Evolutionary conservation across 2,113 vertebrate genomes (phyloP).

Genomic region (Herpetotheres cachinnans): DNA sequence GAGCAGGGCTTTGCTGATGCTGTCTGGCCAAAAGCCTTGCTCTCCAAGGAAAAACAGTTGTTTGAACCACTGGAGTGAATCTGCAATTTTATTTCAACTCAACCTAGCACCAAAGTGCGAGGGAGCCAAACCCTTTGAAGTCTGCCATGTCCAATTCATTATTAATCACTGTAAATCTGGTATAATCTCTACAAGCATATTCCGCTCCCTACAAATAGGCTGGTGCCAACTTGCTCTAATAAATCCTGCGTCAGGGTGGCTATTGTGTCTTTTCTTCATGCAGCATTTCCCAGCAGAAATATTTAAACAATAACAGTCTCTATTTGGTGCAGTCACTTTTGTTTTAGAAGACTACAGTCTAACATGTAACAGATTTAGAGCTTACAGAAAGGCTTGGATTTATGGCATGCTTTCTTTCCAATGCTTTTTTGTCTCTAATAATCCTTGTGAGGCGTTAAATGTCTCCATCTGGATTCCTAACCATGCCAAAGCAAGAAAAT

Average conservation of each 20-base stretch:
- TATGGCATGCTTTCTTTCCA: background rate
- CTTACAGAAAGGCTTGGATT: background rate
- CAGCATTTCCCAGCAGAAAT: constrained; percentile 66
- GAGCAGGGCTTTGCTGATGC: fast-evolving
- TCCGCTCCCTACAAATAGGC: constrained; percentile 56
- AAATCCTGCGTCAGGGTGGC: constrained; percentile 53
- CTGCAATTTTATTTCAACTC: background rate
- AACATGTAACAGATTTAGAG: constrained; percentile 19
- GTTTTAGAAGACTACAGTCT: constrained; percentile 23
- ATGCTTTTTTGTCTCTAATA: background rate
- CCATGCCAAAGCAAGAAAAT: background rate
- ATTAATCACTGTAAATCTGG: constrained; percentile 74
- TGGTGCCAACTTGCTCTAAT: constrained; percentile 52
- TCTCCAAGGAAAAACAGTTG: background rate
- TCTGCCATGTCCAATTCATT: constrained; percentile 39
- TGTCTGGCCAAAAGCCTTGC: background rate
- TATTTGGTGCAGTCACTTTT: constrained; percentile 51
- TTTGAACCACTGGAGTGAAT: background rate
- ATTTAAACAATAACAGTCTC: constrained; percentile 62
- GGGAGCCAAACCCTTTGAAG: background rate
- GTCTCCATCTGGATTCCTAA: background rate
- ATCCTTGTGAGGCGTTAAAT: background rate
- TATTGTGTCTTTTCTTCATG: constrained; percentile 30
- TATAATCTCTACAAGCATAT: constrained; percentile 72
- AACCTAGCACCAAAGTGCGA: background rate